A percentile compares a stretch with the other conserved stretches of the same genome.
Conservation (phyloP, 2,113 vertebrate species). For the Marmota flaviventris region DNA sequence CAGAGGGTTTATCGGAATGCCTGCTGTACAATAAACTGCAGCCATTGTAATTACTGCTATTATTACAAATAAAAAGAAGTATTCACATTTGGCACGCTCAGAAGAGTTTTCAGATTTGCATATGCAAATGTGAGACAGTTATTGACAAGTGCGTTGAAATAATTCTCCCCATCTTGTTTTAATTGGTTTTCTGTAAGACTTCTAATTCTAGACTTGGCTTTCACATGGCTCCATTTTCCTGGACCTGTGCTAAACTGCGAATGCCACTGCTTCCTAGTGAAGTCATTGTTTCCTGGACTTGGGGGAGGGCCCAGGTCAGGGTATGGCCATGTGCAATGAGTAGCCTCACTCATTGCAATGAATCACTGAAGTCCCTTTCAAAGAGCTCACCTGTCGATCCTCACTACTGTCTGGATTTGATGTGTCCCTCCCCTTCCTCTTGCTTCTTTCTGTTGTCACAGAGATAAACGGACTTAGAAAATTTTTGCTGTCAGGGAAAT, state of each 20-base stretch:
- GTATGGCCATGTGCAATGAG: background rate
- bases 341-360: background rate
- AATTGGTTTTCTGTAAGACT: slow-evolving; percentile 46
- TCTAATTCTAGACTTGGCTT: slow-evolving; percentile 56
- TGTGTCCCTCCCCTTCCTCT: background rate
- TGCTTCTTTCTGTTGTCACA: background rate
- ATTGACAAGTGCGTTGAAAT: slow-evolving; percentile 65
- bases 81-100: slow-evolving; percentile 5
- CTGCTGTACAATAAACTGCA: background rate
- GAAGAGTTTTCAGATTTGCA: slow-evolving; percentile 56
- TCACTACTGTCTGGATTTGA: accelerated
- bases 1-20: background rate
- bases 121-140: slow-evolving; percentile 38
- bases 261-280: background rate
- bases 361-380: background rate
- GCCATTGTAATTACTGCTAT: slow-evolving; percentile 12
- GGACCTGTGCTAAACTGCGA: background rate
- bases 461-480: background rate
- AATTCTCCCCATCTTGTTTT: slow-evolving; percentile 62
- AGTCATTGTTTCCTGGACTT: background rate
- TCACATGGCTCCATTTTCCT: slow-evolving; percentile 25
- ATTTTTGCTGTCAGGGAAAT: background rate
- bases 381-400: background rate
- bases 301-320: background rate
- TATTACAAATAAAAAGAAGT: slow-evolving; percentile 61